Evolutionary conservation across 2,797 vertebrate genomes (phyloP).

Genomic region (Molossus molossus): DNA sequence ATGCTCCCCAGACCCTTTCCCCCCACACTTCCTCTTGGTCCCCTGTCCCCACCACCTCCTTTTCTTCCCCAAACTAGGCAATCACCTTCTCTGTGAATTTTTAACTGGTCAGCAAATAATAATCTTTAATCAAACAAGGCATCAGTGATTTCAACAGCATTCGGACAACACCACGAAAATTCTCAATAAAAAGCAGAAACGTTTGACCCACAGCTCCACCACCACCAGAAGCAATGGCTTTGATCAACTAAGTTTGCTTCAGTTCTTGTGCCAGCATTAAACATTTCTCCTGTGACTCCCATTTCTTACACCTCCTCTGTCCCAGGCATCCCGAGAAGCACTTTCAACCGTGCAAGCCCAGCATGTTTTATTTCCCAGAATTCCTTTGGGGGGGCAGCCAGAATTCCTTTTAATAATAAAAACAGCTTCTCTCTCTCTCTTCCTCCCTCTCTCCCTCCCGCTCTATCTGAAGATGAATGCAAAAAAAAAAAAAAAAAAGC

Average conservation of each 20-base stretch:
- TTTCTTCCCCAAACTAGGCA: not conserved
- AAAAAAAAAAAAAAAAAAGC: too few species aligned
- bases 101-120: not conserved
- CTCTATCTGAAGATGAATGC: too few species aligned
- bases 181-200: slow-evolving; percentile 14
- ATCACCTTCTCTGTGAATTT: not conserved
- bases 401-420: slow-evolving; percentile 26
- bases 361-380: slow-evolving; percentile 30
- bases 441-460: too few species aligned
- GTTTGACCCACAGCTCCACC: not conserved
- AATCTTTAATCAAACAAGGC: not conserved
- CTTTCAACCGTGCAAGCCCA: not conserved
- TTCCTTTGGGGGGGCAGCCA: not conserved
- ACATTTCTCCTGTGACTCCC: not conserved
- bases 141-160: not conserved
- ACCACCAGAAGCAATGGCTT: not conserved
- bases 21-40: not conserved
- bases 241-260: not conserved
- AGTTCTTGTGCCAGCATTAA: not conserved
- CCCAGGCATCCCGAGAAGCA: not conserved
- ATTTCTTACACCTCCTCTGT: not conserved
- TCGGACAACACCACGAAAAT: not conserved
- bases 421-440: not conserved
- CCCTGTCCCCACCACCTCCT: not conserved
- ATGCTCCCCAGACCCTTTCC: not conserved